These are phyloP conservation scores for Carollia perspicillata DNA, from an alignment of 2,113 vertebrate genomes.

Conservation along the genomic window DNA sequence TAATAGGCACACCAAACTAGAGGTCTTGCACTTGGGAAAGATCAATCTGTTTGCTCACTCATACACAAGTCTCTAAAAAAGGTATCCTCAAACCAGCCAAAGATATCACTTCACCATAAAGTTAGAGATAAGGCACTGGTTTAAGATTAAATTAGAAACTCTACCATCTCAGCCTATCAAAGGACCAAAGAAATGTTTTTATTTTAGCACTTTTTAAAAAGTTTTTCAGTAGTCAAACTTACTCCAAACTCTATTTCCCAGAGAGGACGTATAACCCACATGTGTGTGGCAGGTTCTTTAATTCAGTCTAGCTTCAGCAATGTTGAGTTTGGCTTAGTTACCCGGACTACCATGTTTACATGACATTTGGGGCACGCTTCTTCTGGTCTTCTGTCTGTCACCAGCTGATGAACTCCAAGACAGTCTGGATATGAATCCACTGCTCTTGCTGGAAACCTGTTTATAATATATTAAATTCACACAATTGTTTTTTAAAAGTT, in stretches of 20 bases:
- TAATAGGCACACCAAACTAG: background rate
- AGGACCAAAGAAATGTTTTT: conserved; percentile 62
- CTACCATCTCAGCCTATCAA: conserved; percentile 41
- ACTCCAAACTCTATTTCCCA: conserved; percentile 70
- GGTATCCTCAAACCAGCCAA: background rate
- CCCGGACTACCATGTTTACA: conserved; percentile 75
- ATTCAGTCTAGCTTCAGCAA: conserved; percentile 75
- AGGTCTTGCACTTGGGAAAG: background rate
- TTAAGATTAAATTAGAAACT: conserved; percentile 39
- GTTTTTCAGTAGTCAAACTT: conserved; percentile 63
- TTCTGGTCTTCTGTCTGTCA: conserved; percentile 75
- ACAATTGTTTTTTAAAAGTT: background rate
- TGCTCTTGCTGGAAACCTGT: conserved; percentile 50
- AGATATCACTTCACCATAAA: background rate
- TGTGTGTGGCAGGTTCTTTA: conserved; percentile 59
- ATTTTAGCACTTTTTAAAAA: conserved; percentile 47
- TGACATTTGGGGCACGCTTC: conserved; percentile 69
- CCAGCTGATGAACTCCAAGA: conserved; percentile 64
- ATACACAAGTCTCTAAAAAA: background rate
- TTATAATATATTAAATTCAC: background rate
- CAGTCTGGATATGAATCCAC: conserved; percentile 55
- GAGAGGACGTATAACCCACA: background rate
- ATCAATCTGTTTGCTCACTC: background rate
- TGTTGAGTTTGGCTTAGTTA: conserved; percentile 77
- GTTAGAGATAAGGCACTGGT: conserved; percentile 7